Evolutionary conservation across 2,888 invertebrate genomes (phyloP).

Genomic region (Acanthosepion lycidas): DNA sequence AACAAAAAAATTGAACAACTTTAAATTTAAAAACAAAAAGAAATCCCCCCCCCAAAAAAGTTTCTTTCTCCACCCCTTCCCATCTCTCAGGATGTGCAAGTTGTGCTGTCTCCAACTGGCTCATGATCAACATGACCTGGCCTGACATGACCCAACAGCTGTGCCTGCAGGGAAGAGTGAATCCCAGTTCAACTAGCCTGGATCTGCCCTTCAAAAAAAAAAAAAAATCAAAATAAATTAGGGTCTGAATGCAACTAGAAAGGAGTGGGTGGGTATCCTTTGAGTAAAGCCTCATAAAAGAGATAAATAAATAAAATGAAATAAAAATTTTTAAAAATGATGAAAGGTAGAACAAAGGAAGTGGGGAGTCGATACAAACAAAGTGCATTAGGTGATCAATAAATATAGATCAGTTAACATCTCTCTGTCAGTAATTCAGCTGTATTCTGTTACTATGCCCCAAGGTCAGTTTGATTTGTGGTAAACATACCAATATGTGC

Average conservation of each 20-base stretch:
- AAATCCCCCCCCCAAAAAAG: no score
- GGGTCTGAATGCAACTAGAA: background rate
- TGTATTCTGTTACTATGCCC: background rate
- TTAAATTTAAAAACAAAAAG: no score
- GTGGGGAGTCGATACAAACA: background rate
- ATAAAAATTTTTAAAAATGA: background rate
- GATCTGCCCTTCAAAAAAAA: background rate
- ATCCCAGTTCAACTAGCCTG: background rate
- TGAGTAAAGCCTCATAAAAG: background rate
- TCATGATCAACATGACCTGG: background rate
- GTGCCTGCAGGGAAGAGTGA: background rate
- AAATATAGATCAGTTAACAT: background rate
- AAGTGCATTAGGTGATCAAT: background rate
- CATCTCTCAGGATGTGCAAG: background rate
- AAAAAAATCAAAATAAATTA: background rate
- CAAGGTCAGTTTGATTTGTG: background rate
- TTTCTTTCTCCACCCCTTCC: no score
- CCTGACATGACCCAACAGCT: slow-evolving; percentile 17
- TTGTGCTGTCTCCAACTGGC: background rate
- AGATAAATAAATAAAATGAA: no score
- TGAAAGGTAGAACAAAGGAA: background rate
- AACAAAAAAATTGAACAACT: no score
- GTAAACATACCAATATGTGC: background rate
- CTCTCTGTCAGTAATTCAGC: background rate
- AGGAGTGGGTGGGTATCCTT: background rate